A percentile compares a stretch with the other conserved stretches of the same genome.
phyloP scores from a whole-genome alignment of 1,140 invertebrate genomes.

The Temnothorax nylanderi region DNA sequence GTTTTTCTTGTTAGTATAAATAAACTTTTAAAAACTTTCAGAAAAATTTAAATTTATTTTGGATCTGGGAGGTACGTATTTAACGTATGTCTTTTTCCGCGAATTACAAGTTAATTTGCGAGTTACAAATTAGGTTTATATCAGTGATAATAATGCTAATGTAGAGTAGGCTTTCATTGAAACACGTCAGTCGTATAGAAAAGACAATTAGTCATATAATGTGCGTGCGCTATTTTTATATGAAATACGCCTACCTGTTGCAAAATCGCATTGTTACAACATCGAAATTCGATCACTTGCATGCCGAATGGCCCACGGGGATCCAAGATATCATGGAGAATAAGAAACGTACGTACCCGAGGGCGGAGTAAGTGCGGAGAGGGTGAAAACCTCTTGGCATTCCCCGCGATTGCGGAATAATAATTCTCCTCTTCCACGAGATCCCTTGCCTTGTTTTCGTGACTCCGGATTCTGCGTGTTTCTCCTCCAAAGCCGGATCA shows the following conservation, averaged over 20 bases:
- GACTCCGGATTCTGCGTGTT: constrained; percentile 26
- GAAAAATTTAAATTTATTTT: constrained; percentile 2
- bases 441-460: constrained; percentile 20
- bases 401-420: constrained; percentile 63
- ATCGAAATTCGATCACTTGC: constrained; percentile 66
- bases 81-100: not conserved
- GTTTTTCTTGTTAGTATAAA: not conserved
- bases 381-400: constrained; percentile 69
- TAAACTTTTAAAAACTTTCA: not conserved
- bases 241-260: constrained; percentile 55
- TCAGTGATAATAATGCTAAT: not conserved
- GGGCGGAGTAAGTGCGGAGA: not conserved
- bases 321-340: not conserved
- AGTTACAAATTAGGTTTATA: not conserved
- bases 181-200: constrained; percentile 21
- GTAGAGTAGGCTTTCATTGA: constrained; percentile 32
- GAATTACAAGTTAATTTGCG: not conserved
- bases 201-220: constrained; percentile 47
- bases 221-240: constrained; percentile 28
- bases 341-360: constrained; percentile 54
- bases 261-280: constrained; percentile 62
- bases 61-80: not conserved
- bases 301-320: not conserved
- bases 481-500: constrained; percentile 5
- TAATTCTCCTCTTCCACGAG: constrained; percentile 16